A percentile compares a stretch with the other conserved stretches of the same genome.
These are phyloP conservation scores for Narcine bancroftii DNA, from an alignment of 2,113 vertebrate genomes.

Conservation along the genomic window DNA sequence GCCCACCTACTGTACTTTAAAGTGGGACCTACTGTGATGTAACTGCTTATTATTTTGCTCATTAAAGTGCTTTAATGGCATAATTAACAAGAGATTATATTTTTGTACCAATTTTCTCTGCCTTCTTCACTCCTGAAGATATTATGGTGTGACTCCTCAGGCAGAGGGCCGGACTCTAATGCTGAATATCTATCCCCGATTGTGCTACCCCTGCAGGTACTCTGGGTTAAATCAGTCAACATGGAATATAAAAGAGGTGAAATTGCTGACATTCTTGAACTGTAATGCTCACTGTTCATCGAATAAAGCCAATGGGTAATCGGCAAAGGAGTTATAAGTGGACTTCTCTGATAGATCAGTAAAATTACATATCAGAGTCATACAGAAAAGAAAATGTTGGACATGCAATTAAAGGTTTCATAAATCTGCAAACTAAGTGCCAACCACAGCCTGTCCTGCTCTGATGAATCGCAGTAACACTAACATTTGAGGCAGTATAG, in stretches of 20 bases:
- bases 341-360: not conserved
- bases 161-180: not conserved
- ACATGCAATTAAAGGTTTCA: too few species aligned
- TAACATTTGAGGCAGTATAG: not conserved
- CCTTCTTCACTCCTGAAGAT: not conserved
- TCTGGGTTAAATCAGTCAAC: not conserved
- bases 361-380: not conserved
- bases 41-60: constrained; percentile 22
- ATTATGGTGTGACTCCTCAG: not conserved
- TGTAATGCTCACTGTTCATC: not conserved
- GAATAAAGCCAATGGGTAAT: not conserved
- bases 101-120: constrained; percentile 23
- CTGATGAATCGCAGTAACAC: not conserved
- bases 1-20: constrained; percentile 30
- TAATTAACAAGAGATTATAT: constrained; percentile 23
- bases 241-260: not conserved
- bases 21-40: constrained; percentile 17
- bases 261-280: not conserved
- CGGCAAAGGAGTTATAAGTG: not conserved
- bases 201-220: not conserved
- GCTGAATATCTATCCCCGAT: not conserved
- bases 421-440: not conserved
- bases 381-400: not conserved
- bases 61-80: not conserved
- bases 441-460: not conserved